A percentile compares a stretch with the other conserved stretches of the same genome.
phyloP scores from a whole-genome alignment of 2,797 vertebrate genomes.

The Lepilemur ruficaudatus region DNA sequence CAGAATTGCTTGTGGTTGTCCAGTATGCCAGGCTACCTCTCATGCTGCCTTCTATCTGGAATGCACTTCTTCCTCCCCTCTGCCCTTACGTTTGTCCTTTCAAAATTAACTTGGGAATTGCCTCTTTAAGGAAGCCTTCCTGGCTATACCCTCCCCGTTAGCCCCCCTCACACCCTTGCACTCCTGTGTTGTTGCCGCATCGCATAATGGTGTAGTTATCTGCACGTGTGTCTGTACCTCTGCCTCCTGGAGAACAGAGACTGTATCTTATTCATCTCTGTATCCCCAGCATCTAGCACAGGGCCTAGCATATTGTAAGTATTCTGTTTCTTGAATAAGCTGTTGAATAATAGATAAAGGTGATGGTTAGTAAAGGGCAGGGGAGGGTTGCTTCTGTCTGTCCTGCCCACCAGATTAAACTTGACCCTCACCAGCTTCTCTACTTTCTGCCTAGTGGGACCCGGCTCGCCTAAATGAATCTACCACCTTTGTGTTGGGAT shows the following conservation, averaged over 20 bases:
- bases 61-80: not conserved
- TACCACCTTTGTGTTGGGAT: constrained; percentile 96
- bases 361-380: not conserved
- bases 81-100: not conserved
- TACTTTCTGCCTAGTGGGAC: constrained; percentile 91
- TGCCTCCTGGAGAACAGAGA: not conserved
- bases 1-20: not conserved
- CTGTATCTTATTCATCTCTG: not conserved
- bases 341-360: not conserved
- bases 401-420: not conserved
- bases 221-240: not conserved
- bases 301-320: not conserved
- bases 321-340: not conserved
- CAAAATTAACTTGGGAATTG: not conserved
- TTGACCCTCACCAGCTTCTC: constrained; percentile 63
- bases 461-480: constrained; percentile 92
- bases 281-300: not conserved
- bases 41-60: not conserved
- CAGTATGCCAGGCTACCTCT: not conserved
- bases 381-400: not conserved
- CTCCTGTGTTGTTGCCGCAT: not conserved
- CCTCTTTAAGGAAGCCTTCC: not conserved
- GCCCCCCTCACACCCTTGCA: not conserved
- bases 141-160: not conserved
- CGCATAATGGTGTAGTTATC: not conserved